These are phyloP conservation scores for Melanostigma gelatinosum DNA, from an alignment of 2,113 vertebrate genomes.

Conservation along the genomic window DNA sequence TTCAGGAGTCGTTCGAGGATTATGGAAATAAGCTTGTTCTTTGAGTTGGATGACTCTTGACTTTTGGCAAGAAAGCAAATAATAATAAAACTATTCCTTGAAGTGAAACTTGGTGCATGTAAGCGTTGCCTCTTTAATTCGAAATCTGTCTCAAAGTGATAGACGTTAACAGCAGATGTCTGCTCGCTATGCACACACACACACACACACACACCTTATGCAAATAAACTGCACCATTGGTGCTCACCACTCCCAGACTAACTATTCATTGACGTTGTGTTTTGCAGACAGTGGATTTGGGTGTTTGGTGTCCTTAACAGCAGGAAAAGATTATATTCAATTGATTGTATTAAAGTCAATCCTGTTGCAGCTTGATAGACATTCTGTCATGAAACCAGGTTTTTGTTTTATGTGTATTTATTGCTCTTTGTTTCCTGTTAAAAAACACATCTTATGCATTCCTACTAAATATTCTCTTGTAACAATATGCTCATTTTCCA, in stretches of 20 bases:
- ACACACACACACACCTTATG: slow-evolving; percentile 37
- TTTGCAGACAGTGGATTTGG: slow-evolving; percentile 1
- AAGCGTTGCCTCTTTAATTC: not conserved
- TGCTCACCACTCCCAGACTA: slow-evolving; percentile 16
- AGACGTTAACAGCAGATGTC: slow-evolving; percentile 2
- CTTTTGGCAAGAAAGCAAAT: not conserved
- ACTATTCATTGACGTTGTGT: not conserved
- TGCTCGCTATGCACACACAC: slow-evolving; percentile 16
- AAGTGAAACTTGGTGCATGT: not conserved
- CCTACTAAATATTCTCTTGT: not conserved
- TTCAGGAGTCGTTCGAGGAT: not conserved
- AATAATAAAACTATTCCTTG: not conserved
- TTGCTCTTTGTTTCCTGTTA: not conserved
- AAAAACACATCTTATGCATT: not conserved
- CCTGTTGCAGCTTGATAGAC: not conserved
- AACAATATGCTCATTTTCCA: not conserved
- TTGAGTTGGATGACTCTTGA: not conserved
- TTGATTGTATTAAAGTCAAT: not conserved
- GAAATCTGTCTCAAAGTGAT: not conserved
- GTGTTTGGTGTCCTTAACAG: not conserved
- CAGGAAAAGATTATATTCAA: not conserved
- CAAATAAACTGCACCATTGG: slow-evolving; percentile 34
- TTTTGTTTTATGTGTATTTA: slow-evolving; percentile 9
- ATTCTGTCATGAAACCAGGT: not conserved
- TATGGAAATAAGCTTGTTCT: not conserved